Conservation (phyloP, 2,888 invertebrate species). For the Alentia gelatinosa region DNA sequence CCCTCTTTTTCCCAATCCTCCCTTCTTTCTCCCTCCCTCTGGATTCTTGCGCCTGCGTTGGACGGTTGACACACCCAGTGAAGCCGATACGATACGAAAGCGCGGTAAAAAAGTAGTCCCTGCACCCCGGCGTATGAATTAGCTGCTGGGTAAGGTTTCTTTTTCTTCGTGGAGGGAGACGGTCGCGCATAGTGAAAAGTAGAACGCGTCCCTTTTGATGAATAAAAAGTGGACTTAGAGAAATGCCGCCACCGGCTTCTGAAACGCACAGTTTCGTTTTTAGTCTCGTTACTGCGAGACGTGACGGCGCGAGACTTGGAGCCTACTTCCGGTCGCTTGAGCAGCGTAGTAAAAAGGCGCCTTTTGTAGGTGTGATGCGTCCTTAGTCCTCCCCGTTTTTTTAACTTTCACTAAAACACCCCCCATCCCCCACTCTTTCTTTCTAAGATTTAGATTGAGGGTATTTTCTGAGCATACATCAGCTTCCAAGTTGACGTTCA, state of each 20-base stretch:
- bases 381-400: neutral
- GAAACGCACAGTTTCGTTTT: neutral
- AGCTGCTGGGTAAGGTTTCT: neutral
- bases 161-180: neutral
- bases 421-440: neutral
- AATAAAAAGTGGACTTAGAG: neutral
- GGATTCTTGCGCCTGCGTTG: no score
- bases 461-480: neutral
- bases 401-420: no score
- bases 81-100: no score
- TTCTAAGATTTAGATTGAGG: neutral
- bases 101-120: constrained; percentile 7
- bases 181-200: neutral
- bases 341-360: neutral
- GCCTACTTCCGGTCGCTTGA: neutral
- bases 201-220: neutral
- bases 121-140: neutral
- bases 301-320: neutral
- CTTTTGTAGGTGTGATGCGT: neutral
- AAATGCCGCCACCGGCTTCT: neutral
- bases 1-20: neutral
- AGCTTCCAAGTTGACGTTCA: neutral
- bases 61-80: no score
- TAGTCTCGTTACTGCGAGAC: neutral
- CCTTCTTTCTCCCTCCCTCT: neutral